Evolutionary conservation across 2,888 invertebrate genomes (phyloP).

Genomic region (Silvanus unidentatus): DNA sequence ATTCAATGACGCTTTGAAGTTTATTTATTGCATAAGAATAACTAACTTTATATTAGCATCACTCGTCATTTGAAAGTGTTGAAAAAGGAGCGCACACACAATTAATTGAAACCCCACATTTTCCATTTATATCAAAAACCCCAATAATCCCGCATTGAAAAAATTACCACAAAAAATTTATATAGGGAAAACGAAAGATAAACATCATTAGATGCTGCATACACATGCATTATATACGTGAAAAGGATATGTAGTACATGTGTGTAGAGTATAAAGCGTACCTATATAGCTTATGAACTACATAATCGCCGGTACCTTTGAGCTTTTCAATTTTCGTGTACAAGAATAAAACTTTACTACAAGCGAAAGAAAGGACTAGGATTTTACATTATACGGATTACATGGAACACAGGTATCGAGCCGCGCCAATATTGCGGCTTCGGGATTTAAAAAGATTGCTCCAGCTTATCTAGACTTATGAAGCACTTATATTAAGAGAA

Average conservation of each 20-base stretch:
- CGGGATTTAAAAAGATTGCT: slow-evolving; percentile 43
- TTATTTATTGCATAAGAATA: no score
- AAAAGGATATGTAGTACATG: neutral
- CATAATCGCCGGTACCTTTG: slow-evolving; percentile 42
- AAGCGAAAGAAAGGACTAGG: slow-evolving; percentile 43
- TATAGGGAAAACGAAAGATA: no score
- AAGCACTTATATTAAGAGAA: slow-evolving; percentile 30
- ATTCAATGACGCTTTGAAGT: no score
- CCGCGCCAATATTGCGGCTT: slow-evolving; percentile 40
- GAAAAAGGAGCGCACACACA: no score
- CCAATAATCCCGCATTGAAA: no score
- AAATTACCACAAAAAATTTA: no score
- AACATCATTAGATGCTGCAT: no score
- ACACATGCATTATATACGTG: no score
- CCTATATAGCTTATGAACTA: slow-evolving; percentile 35
- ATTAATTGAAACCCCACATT: no score
- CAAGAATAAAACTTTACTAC: slow-evolving; percentile 41
- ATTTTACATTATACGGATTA: slow-evolving; percentile 47
- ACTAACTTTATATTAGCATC: no score
- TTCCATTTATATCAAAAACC: no score
- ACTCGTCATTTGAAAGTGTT: no score
- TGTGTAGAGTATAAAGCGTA: neutral
- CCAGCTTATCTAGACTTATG: slow-evolving; percentile 44
- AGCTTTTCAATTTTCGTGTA: slow-evolving; percentile 38
- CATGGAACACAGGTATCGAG: slow-evolving; percentile 39